Base-by-base conservation (phyloP, 1,140 invertebrate genomes). In the Drosophila azteca region DNA sequence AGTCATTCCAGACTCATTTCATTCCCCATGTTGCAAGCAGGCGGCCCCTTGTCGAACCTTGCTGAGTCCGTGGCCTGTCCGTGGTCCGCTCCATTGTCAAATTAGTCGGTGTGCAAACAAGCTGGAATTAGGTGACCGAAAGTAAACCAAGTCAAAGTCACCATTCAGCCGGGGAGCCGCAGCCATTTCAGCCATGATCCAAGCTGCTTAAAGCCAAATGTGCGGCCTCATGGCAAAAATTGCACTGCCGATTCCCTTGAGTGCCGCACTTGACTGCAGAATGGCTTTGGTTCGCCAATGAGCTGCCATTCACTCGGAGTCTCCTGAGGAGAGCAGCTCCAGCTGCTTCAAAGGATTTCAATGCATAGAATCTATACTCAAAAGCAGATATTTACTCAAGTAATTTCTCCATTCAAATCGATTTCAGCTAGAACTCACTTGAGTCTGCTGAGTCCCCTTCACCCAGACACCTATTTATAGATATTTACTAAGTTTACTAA, bases 121-220 rank as follows among this genome's bases (percentile, higher is more conserved):
- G 78, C 60, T 22, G 49, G 87, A 87, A 85, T 87, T 82, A 82
- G 82, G 78, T 78, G 82, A 75, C 82, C 73, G 35, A 77, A 82
- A 78, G 65, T 78, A 85, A 87, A 76, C 82, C 69, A 78, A 87
- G 82, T 79, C 82, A 85, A 87, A 87, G 74, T 82, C 64, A 75
- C 45, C 64, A 49, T 64, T 44, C 55, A 39, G 3, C 3, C 39
- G 53, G 64, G 45, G 59, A 44, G 20, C 17, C 29, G 59, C 31
- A 48, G 29, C 15, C 20, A 39, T 57, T 50, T n/a, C 60, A 50
- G 54, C 44, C 63, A 45, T 50, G 65, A 66, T 60, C 53, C 55
- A 8, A 60, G 57, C 73, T 69, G 59, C 54, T 62, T 80, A 26
- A 9, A n/a, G n/a, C 48, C 43, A 73, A 81, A 73, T 76, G 59